phyloP scores from a whole-genome alignment of 2,888 invertebrate species.

The Folsomia manolachei region DNA sequence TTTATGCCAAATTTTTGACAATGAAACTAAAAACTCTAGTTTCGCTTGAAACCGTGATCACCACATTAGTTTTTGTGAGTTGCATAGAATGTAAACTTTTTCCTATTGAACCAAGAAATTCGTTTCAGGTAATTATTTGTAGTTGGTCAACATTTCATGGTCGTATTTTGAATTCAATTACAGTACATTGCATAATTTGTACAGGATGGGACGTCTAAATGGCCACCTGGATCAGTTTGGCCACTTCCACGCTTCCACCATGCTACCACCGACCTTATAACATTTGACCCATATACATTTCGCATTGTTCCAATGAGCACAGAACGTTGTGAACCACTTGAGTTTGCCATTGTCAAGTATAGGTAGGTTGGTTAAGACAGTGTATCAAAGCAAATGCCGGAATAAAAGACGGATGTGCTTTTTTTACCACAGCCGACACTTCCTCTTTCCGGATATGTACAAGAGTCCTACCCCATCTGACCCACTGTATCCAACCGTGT shows the following conservation, averaged over 20 bases:
- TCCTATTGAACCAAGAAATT: constrained; percentile 34
- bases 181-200: neutral
- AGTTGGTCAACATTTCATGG: neutral
- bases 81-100: constrained; percentile 16
- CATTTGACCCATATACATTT: constrained; percentile 30
- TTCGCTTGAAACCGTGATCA: neutral
- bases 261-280: constrained; percentile 17
- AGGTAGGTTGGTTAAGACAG: too few species aligned
- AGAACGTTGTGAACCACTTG: constrained; percentile 29
- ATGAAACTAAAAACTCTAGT: neutral
- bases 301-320: constrained; percentile 19
- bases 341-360: constrained; percentile 39
- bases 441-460: constrained; percentile 31
- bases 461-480: constrained; percentile 18
- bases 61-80: neutral
- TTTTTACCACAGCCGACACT: constrained; percentile 14
- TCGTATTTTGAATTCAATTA: neutral
- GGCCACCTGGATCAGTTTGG: constrained; percentile 41
- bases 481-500: constrained; percentile 22
- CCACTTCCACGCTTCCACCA: constrained; percentile 37
- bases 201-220: constrained; percentile 25
- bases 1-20: too few species aligned
- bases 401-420: too few species aligned
- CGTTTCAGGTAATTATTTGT: constrained; percentile 27
- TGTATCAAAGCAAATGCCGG: too few species aligned